Evolutionary conservation across 1,140 invertebrate species (phyloP), one percentile per base, ranked within the genome.

Genomic region (Carposina sasakii): DNA sequence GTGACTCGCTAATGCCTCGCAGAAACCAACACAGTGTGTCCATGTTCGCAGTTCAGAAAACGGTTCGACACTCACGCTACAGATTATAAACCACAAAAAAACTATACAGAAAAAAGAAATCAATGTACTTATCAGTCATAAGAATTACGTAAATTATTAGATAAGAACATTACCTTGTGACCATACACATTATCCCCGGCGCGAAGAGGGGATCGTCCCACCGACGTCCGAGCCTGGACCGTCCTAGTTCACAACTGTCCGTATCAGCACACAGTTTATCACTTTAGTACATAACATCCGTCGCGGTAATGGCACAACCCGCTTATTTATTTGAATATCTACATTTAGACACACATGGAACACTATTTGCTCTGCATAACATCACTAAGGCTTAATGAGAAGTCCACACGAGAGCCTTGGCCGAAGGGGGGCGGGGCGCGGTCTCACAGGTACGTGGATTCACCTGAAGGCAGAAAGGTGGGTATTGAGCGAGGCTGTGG

Each of bases 391-490:
- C 68, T 68, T 48, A 6, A 28, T 5, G 6, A 12, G 6, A 28
- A 28, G 6, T 12, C 24, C 24, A 12, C 12, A 28, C 6, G 24
- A 28, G 6, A 28, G 6, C 12, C 5, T 33, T 5, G 31, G n/a
- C 9, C 8, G 15, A 71, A 70, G 71, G 63, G 57, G 66, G 64
- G 60, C 66, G 57, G 58, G 53, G 60, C 58, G 67, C 51, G 57
- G 53, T 60, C 64, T 86, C 85, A 86, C 85, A 86, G 75, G 73
- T 86, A 85, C 56, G 82, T 86, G 44, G 85, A 85, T 79, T 86
- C 85, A 83, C 85, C 85, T 86, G 85, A 65, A 85, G 63, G 54
- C 73, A 78, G 63, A 81, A 69, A 71, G 34, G 24, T 54, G 40
- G 54, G 52, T 45, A 31, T 42, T 21, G 1, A 13, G 20, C 15